These are phyloP conservation scores for Apaloderma vittatum DNA, from an alignment of 2,113 vertebrate genomes.

Conservation along the genomic window DNA sequence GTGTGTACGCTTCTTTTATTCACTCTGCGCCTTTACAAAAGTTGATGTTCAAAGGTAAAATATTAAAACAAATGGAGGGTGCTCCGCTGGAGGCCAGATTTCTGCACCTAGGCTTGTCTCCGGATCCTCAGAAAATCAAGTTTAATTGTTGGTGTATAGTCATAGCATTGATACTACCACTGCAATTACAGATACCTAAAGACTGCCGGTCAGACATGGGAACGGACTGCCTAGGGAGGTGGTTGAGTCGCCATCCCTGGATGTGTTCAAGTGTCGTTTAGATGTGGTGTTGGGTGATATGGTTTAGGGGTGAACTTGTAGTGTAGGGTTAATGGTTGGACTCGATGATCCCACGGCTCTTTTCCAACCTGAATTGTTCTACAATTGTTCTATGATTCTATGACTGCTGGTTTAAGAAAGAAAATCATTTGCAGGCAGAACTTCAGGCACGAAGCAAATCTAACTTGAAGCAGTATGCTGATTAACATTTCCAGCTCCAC, in stretches of 20 bases:
- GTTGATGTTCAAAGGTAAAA: background rate
- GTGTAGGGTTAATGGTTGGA: too few species aligned
- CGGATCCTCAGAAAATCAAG: background rate
- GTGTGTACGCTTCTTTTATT: background rate
- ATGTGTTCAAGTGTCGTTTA: too few species aligned
- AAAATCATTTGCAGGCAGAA: background rate
- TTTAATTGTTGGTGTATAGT: rapidly evolving
- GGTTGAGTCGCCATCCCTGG: too few species aligned
- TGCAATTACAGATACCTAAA: background rate
- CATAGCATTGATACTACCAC: rapidly evolving
- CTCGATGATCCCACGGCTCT: too few species aligned
- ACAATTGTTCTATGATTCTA: too few species aligned
- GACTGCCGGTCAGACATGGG: background rate
- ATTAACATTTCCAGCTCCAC: background rate
- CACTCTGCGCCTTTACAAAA: background rate
- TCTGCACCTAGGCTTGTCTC: background rate
- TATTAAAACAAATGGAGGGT: background rate
- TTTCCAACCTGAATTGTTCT: too few species aligned
- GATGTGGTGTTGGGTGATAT: too few species aligned
- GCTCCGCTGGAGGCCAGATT: background rate
- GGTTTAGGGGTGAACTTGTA: too few species aligned
- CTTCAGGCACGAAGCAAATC: background rate
- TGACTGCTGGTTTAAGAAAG: background rate
- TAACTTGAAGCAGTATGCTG: background rate
- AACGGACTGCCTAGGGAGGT: too few species aligned